Evolutionary conservation across 92 coral and sea anemone genomes (phyloP), one percentile per base, ranked within the genome.

Genomic region (Chrysogorgia sp.): DNA sequence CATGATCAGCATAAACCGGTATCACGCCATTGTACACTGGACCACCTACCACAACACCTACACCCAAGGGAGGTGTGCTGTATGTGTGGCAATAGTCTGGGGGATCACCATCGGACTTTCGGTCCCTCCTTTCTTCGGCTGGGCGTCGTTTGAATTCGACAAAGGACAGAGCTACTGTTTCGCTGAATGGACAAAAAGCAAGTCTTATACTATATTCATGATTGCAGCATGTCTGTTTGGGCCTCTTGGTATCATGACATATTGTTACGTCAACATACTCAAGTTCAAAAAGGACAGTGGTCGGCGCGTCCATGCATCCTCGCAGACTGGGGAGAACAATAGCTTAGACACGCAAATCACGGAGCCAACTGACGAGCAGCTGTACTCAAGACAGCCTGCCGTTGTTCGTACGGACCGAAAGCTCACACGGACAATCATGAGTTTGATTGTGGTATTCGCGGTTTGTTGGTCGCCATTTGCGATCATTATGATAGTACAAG

Each of bases 381-480:
- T 43, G 10, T 43, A 8, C n/a, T 15, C 10, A 2, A 7, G n/a
- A 6, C n/a, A 2, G 2, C 7, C 53, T 15, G 53, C 53, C 14
- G n/a, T n/a, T 6, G 30, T 15, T 13, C 63, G 63, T 2, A 3
- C 63, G 30, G 79, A 72, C 32, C 79, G 79, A 3, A 72, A 30
- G 52, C 79, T 72, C 52, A 93, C 88, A 37, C 84, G 67, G 8
- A 92, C 97, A 23, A 75, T 93, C 14, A 52, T 55, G 65, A 53
- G 26, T 5, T 71, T 93, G 78, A 84, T 93, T 20, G 96, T 93
- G 8, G 96, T 93, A 5, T 93, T 93, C 68, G 68, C 90, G 34
- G 43, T 82, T 15, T 93, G 91, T 43, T 93, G 96, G 97, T 77
- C 97, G 2, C 92, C 96, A 0, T 90, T 93, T 79, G 97, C 93